Base-by-base conservation (phyloP, 2,888 invertebrate genomes). In the Xanthorhoe designata region DNA sequence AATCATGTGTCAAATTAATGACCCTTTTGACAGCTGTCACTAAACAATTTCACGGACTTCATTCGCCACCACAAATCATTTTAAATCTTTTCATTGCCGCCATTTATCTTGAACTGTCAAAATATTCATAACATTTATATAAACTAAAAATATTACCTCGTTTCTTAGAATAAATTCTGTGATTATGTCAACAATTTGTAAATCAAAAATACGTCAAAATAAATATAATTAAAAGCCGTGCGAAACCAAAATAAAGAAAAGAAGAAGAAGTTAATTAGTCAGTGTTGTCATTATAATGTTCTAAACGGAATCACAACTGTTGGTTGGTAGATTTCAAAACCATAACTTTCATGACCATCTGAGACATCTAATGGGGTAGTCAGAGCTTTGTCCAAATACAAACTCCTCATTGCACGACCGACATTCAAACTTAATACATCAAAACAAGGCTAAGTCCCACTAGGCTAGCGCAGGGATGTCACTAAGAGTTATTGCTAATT, bases 1-100 rank as follows among this genome's bases (percentile, higher is more conserved):
- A 64, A 68, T 68, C 68, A 61, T 64, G 53, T 68, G 68, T 64
- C 64, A 64, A 64, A 64, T 61, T 57, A 68, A 68, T 64, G 56
- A 59, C 50, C 42, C 61, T 61, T 68, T 58, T 68, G 68, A 61
- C 68, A 68, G 64, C 68, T 68, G 64, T 61, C 64, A 57, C 64
- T 17, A 35, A 61, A 60, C 47, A 56, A 64, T 68, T 64, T 64
- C 57, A 64, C 53, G 64, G 58, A 45, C 54, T 56, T 15, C 64
- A 51, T 38, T 60, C 55, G 60, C 42, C 50, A 55, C 55, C 24
- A 64, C 61, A 57, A 57, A 64, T 68, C 64, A 59, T 60, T 9
- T 54, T 51, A 15, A 35, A 38, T 58, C 35, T 52, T 59, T 49
- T 19, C n/a, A 49, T 53, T 17, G 15, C 35, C 13, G 49, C 50